phyloP scores from a whole-genome alignment of 2,113 vertebrate species.

The Dascyllus trimaculatus region DNA sequence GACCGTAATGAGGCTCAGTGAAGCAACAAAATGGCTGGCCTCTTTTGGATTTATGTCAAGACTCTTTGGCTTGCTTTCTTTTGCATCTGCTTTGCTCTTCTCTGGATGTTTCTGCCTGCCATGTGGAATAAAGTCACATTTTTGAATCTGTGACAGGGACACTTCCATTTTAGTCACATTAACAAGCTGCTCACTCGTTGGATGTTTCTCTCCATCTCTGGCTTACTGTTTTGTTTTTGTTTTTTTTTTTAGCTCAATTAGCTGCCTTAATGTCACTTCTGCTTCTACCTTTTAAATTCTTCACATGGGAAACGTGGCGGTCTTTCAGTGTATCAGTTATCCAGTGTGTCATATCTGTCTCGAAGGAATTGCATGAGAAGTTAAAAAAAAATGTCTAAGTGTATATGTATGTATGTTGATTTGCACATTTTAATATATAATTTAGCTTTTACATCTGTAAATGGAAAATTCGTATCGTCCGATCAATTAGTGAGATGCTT shows the following conservation, averaged over 20 bases:
- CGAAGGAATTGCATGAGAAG: conserved; percentile 28
- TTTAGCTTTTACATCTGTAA: conserved; percentile 61
- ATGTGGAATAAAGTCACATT: neutral
- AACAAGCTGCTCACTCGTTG: conserved; percentile 43
- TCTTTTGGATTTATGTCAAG: neutral
- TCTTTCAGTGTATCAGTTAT: neutral
- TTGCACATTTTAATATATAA: conserved; percentile 86
- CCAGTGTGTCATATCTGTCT: neutral
- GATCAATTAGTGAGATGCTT: conserved; percentile 50
- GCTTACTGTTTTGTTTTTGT: neutral
- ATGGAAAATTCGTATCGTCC: conserved; percentile 40
- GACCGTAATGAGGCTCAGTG: neutral
- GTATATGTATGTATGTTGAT: conserved; percentile 73
- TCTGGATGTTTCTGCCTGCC: neutral
- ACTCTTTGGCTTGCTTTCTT: neutral
- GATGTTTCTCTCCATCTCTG: conserved; percentile 21
- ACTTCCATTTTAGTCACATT: neutral
- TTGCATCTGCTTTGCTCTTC: conserved; percentile 30
- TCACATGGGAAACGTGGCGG: too few species aligned
- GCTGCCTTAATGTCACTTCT: too few species aligned
- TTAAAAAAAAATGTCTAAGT: conserved; percentile 31
- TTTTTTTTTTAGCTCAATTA: too few species aligned
- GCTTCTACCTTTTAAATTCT: too few species aligned
- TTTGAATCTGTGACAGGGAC: neutral
- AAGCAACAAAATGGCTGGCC: neutral